These are phyloP conservation scores for Leptinotarsa juncta DNA, from an alignment of 2,888 invertebrate species.

Conservation along the genomic window DNA sequence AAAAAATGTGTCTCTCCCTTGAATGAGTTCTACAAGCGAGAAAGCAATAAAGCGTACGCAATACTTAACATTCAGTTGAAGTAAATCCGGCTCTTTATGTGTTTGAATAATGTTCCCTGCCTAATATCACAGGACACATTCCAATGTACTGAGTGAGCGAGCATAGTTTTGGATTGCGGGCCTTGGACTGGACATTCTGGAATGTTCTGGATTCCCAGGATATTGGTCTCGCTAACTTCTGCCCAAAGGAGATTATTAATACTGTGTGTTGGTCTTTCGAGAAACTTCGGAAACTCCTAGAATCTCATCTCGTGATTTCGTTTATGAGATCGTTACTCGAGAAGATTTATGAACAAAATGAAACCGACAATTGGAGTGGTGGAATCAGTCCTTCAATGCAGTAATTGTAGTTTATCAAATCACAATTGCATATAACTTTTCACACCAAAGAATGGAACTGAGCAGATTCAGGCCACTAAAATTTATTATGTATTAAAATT, in stretches of 20 bases:
- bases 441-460: too few relatives aligned
- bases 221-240: slow-evolving; percentile 47
- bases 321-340: background rate
- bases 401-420: too few relatives aligned
- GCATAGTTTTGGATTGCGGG: slow-evolving; percentile 62
- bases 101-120: slow-evolving; percentile 56
- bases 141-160: slow-evolving; percentile 53
- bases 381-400: background rate
- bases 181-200: slow-evolving; percentile 57
- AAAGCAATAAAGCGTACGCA: slow-evolving; percentile 42
- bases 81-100: slow-evolving; percentile 53
- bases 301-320: slow-evolving; percentile 17
- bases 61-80: slow-evolving; percentile 50
- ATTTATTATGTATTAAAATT: too few relatives aligned
- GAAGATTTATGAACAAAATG: background rate
- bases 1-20: background rate
- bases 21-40: slow-evolving; percentile 1
- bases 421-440: too few relatives aligned
- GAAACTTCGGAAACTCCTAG: slow-evolving; percentile 30
- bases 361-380: too few relatives aligned
- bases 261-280: slow-evolving; percentile 34
- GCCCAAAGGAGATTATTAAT: slow-evolving; percentile 44
- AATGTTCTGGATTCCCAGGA: slow-evolving; percentile 52
- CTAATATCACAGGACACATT: slow-evolving; percentile 60
- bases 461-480: too few relatives aligned